Percentiles rank a stretch among this genome's conserved stretches.
phyloP scores from a whole-genome alignment of 2,888 invertebrate species.

The Biston stratarius region DNA sequence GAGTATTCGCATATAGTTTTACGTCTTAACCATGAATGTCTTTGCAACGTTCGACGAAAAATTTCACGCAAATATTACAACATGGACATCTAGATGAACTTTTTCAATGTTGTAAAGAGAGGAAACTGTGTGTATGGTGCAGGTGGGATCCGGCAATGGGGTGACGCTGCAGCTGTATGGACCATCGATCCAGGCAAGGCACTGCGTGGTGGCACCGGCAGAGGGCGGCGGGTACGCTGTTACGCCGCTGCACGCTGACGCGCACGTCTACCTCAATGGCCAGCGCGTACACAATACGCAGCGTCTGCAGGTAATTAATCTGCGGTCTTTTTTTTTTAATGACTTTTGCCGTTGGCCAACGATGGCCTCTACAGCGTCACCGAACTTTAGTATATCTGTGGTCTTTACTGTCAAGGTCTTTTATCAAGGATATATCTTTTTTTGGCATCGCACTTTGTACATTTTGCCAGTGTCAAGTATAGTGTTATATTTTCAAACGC shows the following conservation, averaged over 20 bases:
- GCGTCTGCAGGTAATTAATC: slow-evolving; percentile 90
- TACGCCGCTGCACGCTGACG: slow-evolving; percentile 97
- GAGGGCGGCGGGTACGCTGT: slow-evolving; percentile 97
- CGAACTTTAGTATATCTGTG: no score
- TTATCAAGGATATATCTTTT: no score
- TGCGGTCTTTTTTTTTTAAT: neutral
- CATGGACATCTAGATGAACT: no score
- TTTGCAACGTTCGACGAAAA: neutral
- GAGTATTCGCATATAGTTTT: neutral
- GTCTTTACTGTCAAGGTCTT: no score
- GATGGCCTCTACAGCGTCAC: no score
- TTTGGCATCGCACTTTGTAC: no score
- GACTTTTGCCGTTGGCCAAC: no score
- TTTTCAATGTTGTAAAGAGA: neutral
- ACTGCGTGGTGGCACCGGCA: slow-evolving; percentile 97
- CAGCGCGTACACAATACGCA: slow-evolving; percentile 97
- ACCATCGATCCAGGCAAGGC: slow-evolving; percentile 96
- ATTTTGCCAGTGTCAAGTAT: no score
- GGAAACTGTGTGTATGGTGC: slow-evolving; percentile 23
- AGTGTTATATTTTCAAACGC: no score
- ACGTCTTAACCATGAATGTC: neutral
- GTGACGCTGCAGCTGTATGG: slow-evolving; percentile 93
- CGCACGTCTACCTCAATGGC: slow-evolving; percentile 97
- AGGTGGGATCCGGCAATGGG: slow-evolving; percentile 93
- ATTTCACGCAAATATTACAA: no score